These are phyloP conservation scores for Talpa occidentalis DNA, from an alignment of 2,113 vertebrate genomes.

Conservation along the genomic window DNA sequence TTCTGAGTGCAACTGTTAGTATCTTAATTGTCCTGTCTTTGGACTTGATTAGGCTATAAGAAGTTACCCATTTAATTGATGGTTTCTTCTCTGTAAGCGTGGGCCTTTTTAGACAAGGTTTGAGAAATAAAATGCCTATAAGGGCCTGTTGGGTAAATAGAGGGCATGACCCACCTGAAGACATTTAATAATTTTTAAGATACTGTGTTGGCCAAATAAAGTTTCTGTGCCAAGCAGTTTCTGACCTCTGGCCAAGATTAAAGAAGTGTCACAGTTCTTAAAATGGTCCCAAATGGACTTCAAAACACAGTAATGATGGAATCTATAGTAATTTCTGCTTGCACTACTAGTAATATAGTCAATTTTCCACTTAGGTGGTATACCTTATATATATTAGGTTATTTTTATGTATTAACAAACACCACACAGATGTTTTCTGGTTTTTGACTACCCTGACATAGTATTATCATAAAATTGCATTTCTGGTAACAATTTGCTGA, in stretches of 20 bases:
- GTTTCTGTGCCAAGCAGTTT: slow-evolving; percentile 10
- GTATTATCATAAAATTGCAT: slow-evolving; percentile 73
- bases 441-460: slow-evolving; percentile 63
- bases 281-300: slow-evolving; percentile 7
- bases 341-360: slow-evolving; percentile 11
- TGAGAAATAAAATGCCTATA: neutral
- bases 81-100: neutral
- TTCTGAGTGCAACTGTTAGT: neutral
- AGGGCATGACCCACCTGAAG: neutral
- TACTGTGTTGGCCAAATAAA: neutral
- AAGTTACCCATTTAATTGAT: neutral
- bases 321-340: neutral
- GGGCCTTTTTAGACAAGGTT: neutral
- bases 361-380: slow-evolving; percentile 53
- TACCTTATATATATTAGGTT: neutral
- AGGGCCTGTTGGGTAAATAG: neutral
- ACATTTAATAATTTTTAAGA: slow-evolving; percentile 21
- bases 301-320: neutral
- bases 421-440: slow-evolving; percentile 61
- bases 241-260: neutral
- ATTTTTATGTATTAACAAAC: slow-evolving; percentile 70
- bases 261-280: slow-evolving; percentile 11
- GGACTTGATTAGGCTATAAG: slow-evolving; percentile 18
- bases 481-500: slow-evolving; percentile 79
- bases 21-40: slow-evolving; percentile 45